Evolutionary conservation across 2,113 vertebrate genomes (phyloP).

Genomic region (Pomatorhinus ruficollis): DNA sequence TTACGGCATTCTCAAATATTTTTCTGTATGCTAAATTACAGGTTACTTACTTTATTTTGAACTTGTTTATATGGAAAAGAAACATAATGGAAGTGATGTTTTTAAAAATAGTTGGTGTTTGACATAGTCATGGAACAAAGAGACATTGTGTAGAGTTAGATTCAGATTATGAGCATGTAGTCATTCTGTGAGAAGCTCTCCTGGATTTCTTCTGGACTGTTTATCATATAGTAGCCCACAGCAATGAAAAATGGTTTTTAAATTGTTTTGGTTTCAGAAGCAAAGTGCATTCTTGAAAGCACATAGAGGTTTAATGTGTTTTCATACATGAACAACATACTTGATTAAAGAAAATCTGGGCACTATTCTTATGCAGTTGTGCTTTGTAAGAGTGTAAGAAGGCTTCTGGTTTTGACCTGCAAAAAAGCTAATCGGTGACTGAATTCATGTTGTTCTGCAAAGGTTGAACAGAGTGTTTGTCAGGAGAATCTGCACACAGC

Average conservation of each 20-base stretch:
- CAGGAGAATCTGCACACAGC: neutral
- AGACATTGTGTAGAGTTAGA: neutral
- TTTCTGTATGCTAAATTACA: neutral
- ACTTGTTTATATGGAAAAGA: neutral
- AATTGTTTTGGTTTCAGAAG: neutral
- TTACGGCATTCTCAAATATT: neutral
- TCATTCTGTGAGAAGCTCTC: neutral
- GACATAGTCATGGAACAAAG: neutral
- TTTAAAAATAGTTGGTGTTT: neutral
- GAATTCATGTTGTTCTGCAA: neutral
- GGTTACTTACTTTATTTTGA: neutral
- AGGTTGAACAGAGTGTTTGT: neutral
- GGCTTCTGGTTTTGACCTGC: neutral
- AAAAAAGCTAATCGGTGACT: neutral
- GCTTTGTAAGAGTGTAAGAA: neutral
- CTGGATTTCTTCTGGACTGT: neutral
- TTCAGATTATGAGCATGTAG: neutral
- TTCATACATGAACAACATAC: neutral
- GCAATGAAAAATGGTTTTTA: neutral
- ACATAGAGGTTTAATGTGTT: neutral
- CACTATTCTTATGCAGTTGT: neutral
- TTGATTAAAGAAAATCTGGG: neutral
- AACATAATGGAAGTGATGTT: neutral
- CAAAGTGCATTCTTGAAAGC: neutral
- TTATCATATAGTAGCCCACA: neutral